Percentiles rank a stretch among this genome's conserved stretches.
phyloP scores from a whole-genome alignment of 2,888 invertebrate species.

The Cerceris ruficornis region DNA sequence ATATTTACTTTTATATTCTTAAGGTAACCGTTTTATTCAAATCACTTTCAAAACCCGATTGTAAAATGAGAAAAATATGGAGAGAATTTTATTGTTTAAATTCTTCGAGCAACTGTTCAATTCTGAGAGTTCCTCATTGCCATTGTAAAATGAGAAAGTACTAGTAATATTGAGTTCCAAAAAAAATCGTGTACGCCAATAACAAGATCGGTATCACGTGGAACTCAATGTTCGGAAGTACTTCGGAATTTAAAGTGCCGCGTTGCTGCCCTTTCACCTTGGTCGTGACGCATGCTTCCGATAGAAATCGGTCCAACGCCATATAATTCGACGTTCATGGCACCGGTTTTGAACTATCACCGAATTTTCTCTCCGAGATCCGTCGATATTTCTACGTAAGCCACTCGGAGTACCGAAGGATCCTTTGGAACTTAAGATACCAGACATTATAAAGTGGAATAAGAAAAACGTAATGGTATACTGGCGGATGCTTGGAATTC shows the following conservation, averaged over 20 bases:
- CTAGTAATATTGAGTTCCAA: no score
- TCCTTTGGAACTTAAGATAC: neutral
- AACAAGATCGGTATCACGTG: neutral
- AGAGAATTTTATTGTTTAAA: no score
- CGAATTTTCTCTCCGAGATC: neutral
- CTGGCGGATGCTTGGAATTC: constrained; percentile 16
- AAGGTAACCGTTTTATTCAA: no score
- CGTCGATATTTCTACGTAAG: constrained; percentile 5
- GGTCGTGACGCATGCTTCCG: constrained; percentile 5
- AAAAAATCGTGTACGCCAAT: neutral
- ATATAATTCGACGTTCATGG: neutral
- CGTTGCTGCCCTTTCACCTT: constrained; percentile 5
- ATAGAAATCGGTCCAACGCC: constrained; percentile 2
- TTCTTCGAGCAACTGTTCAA: no score
- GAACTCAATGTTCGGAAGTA: neutral
- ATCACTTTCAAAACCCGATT: no score
- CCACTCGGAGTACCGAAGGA: neutral
- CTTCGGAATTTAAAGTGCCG: constrained; percentile 4
- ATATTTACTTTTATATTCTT: no score
- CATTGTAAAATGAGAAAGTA: no score
- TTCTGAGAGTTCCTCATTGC: no score
- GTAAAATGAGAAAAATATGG: no score
- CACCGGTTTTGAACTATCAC: neutral
- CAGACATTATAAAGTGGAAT: constrained; percentile 11
- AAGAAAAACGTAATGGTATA: constrained; percentile 11